These are phyloP conservation scores for Pemphredon lugubris DNA, from an alignment of 2,888 invertebrate genomes.

Conservation along the genomic window DNA sequence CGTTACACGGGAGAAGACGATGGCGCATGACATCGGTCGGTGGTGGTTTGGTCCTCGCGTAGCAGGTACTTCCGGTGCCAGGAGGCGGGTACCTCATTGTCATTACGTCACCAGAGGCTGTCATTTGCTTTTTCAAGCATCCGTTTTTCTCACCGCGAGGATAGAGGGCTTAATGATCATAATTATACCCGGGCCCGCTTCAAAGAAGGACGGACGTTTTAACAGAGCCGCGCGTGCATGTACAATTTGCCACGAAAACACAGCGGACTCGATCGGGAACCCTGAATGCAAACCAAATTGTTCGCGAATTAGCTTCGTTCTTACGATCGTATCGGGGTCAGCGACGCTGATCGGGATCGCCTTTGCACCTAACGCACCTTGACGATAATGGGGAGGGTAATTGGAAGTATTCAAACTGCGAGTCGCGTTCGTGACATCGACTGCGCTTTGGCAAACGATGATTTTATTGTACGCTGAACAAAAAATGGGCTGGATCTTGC, in stretches of 20 bases:
- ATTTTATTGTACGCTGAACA: no score
- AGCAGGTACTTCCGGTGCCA: constrained; percentile 66
- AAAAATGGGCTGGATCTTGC: no score
- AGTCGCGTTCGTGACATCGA: no score
- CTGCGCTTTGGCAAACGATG: no score
- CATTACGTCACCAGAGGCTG: constrained; percentile 71
- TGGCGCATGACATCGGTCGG: constrained; percentile 51
- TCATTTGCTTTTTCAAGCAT: constrained; percentile 67
- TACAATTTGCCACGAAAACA: constrained; percentile 17
- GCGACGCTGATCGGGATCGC: not conserved
- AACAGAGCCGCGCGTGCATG: constrained; percentile 29
- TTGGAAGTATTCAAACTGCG: no score
- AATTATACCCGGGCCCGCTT: constrained; percentile 52
- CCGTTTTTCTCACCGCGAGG: constrained; percentile 65
- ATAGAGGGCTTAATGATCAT: constrained; percentile 59
- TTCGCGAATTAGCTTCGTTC: not conserved
- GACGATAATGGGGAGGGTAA: no score
- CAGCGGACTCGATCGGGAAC: constrained; percentile 2
- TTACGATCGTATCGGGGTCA: not conserved
- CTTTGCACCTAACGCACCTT: not conserved
- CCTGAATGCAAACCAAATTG: not conserved
- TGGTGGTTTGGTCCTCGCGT: constrained; percentile 41
- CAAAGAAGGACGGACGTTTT: constrained; percentile 44
- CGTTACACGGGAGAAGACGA: constrained; percentile 47
- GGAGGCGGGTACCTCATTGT: constrained; percentile 64